phyloP scores from a whole-genome alignment of 2,888 invertebrate species.

The Stenolophus ochropezus region DNA sequence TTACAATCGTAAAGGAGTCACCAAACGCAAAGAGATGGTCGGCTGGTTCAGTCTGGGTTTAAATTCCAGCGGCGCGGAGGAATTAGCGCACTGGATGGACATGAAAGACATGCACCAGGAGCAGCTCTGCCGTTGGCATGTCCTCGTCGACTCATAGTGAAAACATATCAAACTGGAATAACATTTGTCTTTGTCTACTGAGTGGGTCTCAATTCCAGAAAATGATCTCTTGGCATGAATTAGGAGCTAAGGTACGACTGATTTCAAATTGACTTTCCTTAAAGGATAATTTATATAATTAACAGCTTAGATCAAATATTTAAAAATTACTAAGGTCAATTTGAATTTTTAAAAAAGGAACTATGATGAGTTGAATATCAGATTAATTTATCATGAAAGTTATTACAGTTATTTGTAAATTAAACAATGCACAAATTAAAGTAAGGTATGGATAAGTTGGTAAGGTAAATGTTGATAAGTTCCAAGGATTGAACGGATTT shows the following conservation, averaged over 20 bases:
- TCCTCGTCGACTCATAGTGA: conserved; percentile 83
- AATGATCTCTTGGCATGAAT: conserved; percentile 27
- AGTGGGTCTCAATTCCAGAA: conserved; percentile 15
- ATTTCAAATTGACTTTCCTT: conserved; percentile 32
- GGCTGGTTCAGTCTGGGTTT: conserved; percentile 97
- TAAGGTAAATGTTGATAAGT: conserved; percentile 33
- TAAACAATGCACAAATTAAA: conserved; percentile 55
- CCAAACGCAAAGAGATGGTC: conserved; percentile 96
- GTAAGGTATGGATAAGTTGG: conserved; percentile 48
- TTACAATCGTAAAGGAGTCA: conserved; percentile 92
- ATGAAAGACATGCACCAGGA: conserved; percentile 92
- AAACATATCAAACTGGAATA: conserved; percentile 47
- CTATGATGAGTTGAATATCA: conserved; percentile 36
- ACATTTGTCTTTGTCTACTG: conserved; percentile 10
- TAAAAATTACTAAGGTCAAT: conserved; percentile 23
- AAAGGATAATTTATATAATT: conserved; percentile 17
- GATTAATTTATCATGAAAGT: conserved; percentile 24
- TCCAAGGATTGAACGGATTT: conserved; percentile 14
- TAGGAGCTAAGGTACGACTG: conserved; percentile 18
- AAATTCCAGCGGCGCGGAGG: conserved; percentile 94
- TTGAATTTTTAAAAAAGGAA: conserved; percentile 20
- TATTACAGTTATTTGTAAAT: conserved; percentile 19
- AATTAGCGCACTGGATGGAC: conserved; percentile 94
- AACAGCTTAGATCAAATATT: conserved; percentile 46
- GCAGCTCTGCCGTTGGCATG: conserved; percentile 96